A percentile compares a stretch with the other conserved stretches of the same genome.
Conservation (phyloP, 2,888 invertebrate genomes). For the Candidula unifasciata region DNA sequence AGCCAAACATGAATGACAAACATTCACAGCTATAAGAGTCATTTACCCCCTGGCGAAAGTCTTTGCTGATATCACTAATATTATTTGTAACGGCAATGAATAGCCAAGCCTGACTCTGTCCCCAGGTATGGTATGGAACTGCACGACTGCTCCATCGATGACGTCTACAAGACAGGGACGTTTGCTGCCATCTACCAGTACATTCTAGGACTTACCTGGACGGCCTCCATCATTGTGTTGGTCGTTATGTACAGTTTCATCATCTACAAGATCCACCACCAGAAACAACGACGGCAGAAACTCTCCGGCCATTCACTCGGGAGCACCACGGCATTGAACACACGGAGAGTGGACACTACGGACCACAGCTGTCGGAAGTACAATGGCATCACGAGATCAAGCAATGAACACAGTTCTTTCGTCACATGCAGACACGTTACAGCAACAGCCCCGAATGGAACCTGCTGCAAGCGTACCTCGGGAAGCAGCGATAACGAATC, state of each 20-base stretch:
- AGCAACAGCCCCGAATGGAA: no score
- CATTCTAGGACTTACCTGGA: constrained; percentile 3
- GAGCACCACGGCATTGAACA: background rate
- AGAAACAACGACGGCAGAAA: constrained; percentile 30
- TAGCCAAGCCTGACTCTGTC: background rate
- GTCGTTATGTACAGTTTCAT: constrained; percentile 35
- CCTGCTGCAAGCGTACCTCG: background rate
- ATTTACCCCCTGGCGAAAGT: no score
- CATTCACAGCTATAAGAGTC: no score
- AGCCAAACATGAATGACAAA: no score
- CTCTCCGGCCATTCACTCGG: constrained; percentile 6
- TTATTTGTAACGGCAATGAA: background rate
- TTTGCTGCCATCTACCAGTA: constrained; percentile 19
- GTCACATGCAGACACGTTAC: no score
- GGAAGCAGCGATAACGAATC: no score
- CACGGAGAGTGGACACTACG: background rate
- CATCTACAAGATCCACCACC: constrained; percentile 35
- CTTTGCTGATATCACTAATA: no score
- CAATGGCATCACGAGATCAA: background rate
- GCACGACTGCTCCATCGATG: constrained; percentile 37
- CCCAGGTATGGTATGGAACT: background rate
- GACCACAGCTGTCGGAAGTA: background rate
- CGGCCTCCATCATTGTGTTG: constrained; percentile 15
- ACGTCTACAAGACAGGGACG: background rate
- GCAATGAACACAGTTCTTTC: background rate